Conservation (phyloP, 2,888 invertebrate genomes). For the Amiota communis region DNA sequence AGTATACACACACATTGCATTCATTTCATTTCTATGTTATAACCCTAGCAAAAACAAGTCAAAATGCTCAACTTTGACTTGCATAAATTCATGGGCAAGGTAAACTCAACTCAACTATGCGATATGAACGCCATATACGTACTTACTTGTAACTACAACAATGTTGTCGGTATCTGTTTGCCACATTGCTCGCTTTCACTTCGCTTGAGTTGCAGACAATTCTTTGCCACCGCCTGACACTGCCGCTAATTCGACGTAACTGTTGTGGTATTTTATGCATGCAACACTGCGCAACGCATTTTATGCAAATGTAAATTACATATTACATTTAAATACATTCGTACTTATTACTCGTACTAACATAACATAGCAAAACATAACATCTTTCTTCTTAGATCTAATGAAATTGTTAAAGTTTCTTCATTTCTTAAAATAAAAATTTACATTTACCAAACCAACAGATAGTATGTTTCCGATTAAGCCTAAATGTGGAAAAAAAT, state of each 20-base stretch:
- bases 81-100: conserved; percentile 16
- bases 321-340: too few relatives aligned
- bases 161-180: not conserved
- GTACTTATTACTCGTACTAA: too few relatives aligned
- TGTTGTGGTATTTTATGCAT: conserved; percentile 48
- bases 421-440: conserved; percentile 61
- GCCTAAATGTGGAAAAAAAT: too few relatives aligned
- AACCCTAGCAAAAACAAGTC: conserved; percentile 3
- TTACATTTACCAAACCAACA: conserved; percentile 52
- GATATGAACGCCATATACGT: not conserved
- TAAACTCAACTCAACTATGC: conserved; percentile 1
- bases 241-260: conserved; percentile 11
- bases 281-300: conserved; percentile 55
- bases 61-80: conserved; percentile 3
- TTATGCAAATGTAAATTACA: conserved; percentile 61
- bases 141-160: not conserved
- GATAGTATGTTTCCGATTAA: too few relatives aligned
- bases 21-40: not conserved
- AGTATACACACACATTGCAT: too few relatives aligned
- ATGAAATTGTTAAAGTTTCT: conserved; percentile 65
- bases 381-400: conserved; percentile 33
- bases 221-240: too few relatives aligned
- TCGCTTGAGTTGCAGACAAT: not conserved
- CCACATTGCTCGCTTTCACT: not conserved
- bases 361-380: too few relatives aligned